Evolutionary conservation across 2,113 vertebrate species (phyloP), one percentile per base, ranked within the genome.

Genomic region (Murina feae): DNA sequence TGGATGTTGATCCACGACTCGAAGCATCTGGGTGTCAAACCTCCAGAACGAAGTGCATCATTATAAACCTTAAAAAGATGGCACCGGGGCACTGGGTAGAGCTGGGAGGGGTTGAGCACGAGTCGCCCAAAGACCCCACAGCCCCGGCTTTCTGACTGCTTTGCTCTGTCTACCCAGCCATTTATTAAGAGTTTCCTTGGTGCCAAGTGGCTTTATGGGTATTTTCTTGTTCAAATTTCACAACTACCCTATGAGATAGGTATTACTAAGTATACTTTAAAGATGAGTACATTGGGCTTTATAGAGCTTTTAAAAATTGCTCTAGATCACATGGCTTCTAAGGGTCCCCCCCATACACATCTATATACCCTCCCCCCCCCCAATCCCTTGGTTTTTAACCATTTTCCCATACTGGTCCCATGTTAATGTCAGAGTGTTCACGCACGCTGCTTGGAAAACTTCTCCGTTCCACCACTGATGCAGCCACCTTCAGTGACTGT

Each of bases 81-180:
- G 39, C 66, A 42, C 9, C 10, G n/a, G 85, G 42, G 66, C 3
- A 18, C 13, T 25, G 51, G 72, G 84, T 58, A 7, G 25, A 25
- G 80, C 76, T 58, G 58, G 58, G 32, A 92, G 51, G 75, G 37
- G 37, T 0, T 60, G 81, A 79, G 53, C 80, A 47, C 47, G 55
- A 28, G 51, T 68, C 20, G 49, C 47, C 74, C 47, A n/a, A 51
- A 68, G 13, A 11, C 51, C 16, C 30, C 35, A 39, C 2, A n/a
- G 37, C 44, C 44, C 81, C 87, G n/a, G 53, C 82, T 93, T 88
- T 51, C 83, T 11, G n/a, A 39, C 51, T 58, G 44, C 81, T 97
- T 97, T 94, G 68, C 86, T 97, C 79, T 75, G 83, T 95, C 95
- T 96, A 58, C 35, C 55, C 68, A 79, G 14, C 30, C 39, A 44